Evolutionary conservation across 2,888 invertebrate species (phyloP), one percentile per base, ranked within the genome.

Genomic region (Papilio gigon): DNA sequence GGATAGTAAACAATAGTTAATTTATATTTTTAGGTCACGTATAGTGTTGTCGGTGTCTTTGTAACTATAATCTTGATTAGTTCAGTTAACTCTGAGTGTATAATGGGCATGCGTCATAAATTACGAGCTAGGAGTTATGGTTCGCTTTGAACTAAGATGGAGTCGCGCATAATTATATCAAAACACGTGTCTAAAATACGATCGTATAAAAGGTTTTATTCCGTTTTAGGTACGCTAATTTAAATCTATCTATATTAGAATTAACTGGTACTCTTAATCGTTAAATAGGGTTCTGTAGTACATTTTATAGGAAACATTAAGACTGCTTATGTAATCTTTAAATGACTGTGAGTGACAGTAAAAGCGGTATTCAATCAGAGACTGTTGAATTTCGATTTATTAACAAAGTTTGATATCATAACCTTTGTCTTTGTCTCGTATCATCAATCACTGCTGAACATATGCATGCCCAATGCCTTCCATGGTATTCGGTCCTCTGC

Each of bases 61-160:
- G 44, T 33, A 30, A 42, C 27, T 61, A 30, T 62, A 44, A 44
- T 62, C 44, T 42, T 30, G 62, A 62, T 62, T 44, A 44, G 44
- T 17, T 33, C 20, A 30, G 62, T 17, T 62, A 44, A 62, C 12
- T 30, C 44, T 20, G 30, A 30, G 62, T 62, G 14, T 33, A 27
- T 44, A 62, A 62, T 62, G 30, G 42, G 44, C 17, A 44, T 30
- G 62, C 44, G 40, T 44, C 44, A 20, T 62, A 62, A 44, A 27
- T 62, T 44, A 53, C 30, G n/a, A 30, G 17, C 30, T 17, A 30
- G 30, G 42, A 62, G 30, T 62, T 62, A 44, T 53, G 53, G 53
- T 30, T 53, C 30, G 53, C 53, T 53, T 53, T 53, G 53, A 53
- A 53, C 53, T 53, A 53, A 30, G 53, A 53, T 53, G 30, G 30